Evolutionary conservation across 2,797 vertebrate genomes (phyloP).

Genomic region (Gadopsis bispinosus): DNA sequence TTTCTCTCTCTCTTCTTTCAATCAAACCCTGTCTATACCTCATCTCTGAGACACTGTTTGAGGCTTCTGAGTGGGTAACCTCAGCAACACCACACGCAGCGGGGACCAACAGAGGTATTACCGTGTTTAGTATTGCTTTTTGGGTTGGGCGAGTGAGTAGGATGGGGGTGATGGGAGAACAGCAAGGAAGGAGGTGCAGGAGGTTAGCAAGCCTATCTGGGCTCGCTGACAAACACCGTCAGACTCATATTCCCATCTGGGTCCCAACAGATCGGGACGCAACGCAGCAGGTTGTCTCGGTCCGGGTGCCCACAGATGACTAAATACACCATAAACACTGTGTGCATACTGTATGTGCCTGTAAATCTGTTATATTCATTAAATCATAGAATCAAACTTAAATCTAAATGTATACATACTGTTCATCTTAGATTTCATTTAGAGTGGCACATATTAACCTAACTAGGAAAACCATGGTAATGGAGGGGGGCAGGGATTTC

Average conservation of each 20-base stretch:
- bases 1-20: slow-evolving; percentile 50
- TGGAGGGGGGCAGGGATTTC: no score
- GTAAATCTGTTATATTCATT: slow-evolving; percentile 34
- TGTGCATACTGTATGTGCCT: slow-evolving; percentile 26
- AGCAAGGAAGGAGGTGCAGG: slow-evolving; percentile 48
- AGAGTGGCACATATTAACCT: not conserved
- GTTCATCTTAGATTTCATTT: not conserved
- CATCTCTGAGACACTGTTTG: slow-evolving; percentile 58
- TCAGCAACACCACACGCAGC: slow-evolving; percentile 80
- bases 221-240: slow-evolving; percentile 62
- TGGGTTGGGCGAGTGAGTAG: slow-evolving; percentile 51
- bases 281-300: slow-evolving; percentile 47
- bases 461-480: not conserved
- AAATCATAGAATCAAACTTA: slow-evolving; percentile 2
- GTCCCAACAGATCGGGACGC: slow-evolving; percentile 65
- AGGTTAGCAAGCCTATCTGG: slow-evolving; percentile 69
- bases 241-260: slow-evolving; percentile 68
- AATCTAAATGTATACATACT: not conserved
- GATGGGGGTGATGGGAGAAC: slow-evolving; percentile 49
- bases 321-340: slow-evolving; percentile 39
- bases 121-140: slow-evolving; percentile 77
- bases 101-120: slow-evolving; percentile 79
- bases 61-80: slow-evolving; percentile 88
- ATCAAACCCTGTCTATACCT: slow-evolving; percentile 51
- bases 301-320: slow-evolving; percentile 51